Conservation (phyloP, 2,888 invertebrate species). For the Tenthredo livida region DNA sequence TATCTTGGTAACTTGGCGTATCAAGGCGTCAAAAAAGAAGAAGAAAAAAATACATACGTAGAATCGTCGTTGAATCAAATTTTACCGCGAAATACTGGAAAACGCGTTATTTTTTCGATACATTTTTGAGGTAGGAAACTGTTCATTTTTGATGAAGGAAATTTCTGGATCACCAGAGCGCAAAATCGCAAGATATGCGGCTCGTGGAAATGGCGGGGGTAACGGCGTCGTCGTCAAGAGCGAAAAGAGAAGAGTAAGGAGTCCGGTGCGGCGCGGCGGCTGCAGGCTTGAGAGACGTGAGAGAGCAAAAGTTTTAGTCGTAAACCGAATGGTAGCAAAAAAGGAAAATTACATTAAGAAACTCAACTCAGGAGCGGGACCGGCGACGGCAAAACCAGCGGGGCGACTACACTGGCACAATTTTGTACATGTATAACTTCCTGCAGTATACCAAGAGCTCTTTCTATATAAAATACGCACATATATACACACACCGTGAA, state of each 20-base stretch:
- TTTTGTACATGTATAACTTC: slow-evolving; percentile 6
- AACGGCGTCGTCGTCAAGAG: slow-evolving; percentile 52
- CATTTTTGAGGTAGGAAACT: background rate
- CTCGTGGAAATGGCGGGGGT: slow-evolving; percentile 37
- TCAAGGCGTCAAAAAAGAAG: background rate
- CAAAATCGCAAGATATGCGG: slow-evolving; percentile 44
- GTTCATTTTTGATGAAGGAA: background rate
- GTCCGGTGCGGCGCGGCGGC: slow-evolving; percentile 52
- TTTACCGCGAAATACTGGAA: background rate
- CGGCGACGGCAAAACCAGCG: background rate
- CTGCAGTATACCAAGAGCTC: background rate
- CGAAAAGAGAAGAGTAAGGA: slow-evolving; percentile 52
- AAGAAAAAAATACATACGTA: no score
- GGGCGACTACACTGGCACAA: background rate
- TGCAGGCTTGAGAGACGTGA: slow-evolving; percentile 41
- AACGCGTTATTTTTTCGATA: background rate
- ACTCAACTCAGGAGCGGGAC: slow-evolving; percentile 62
- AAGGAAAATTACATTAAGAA: slow-evolving; percentile 76
- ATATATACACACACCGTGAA: background rate
- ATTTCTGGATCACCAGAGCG: slow-evolving; percentile 48
- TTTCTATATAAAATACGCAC: background rate
- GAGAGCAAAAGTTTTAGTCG: slow-evolving; percentile 73
- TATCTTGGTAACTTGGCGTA: background rate
- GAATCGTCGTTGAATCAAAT: background rate
- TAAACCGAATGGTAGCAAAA: slow-evolving; percentile 73